Evolutionary conservation across 2,888 invertebrate genomes (phyloP).

Genomic region (Acanthosepion pharaonis): DNA sequence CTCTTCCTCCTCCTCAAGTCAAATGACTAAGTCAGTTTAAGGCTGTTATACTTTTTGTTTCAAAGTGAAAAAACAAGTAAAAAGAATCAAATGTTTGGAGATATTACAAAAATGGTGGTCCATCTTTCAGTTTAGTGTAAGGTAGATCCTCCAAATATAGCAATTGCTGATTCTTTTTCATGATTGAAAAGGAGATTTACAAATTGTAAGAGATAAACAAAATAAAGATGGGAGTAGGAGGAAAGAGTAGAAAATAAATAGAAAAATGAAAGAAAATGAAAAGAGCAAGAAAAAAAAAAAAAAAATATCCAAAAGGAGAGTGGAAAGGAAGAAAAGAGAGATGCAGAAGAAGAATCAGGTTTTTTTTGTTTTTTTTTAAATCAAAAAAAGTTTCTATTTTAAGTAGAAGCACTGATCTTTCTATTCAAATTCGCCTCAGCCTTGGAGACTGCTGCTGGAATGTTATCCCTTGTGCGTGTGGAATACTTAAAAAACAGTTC

Average conservation of each 20-base stretch:
- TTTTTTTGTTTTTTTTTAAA: background rate
- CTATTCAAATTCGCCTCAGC: conserved; percentile 49
- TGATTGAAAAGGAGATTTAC: background rate
- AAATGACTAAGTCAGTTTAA: background rate
- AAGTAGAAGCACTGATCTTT: conserved; percentile 14
- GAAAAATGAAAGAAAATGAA: background rate
- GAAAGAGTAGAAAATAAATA: background rate
- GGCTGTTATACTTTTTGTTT: background rate
- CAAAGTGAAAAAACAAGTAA: background rate
- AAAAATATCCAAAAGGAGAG: background rate
- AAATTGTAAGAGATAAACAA: background rate
- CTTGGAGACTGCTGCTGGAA: conserved; percentile 66
- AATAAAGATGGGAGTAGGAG: background rate
- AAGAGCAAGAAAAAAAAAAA: background rate
- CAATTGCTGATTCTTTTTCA: background rate
- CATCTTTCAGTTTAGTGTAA: background rate
- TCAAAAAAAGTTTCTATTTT: background rate
- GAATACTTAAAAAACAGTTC: conserved; percentile 60
- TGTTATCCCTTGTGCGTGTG: conserved; percentile 64
- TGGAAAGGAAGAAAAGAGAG: background rate
- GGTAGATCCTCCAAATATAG: background rate
- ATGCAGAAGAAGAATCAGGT: background rate
- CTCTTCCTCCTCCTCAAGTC: background rate
- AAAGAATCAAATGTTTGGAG: background rate
- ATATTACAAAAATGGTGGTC: background rate